phyloP scores from a whole-genome alignment of 1,140 invertebrate genomes.

The Micrasema longulum region DNA sequence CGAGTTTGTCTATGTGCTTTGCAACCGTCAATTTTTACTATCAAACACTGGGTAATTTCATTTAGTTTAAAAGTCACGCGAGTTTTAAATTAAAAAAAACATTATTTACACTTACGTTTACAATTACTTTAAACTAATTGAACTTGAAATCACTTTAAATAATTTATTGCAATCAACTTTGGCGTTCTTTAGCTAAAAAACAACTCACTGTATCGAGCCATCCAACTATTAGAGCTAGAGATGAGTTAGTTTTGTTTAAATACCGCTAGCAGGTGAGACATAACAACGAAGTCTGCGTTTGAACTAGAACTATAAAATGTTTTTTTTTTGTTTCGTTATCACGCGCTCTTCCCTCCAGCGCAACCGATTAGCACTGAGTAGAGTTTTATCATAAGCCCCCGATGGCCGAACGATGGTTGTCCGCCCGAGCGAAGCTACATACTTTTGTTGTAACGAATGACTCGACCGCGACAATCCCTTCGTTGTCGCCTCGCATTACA shows the following conservation, averaged over 20 bases:
- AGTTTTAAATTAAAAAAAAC: too few species aligned
- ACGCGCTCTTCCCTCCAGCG: constrained; percentile 40
- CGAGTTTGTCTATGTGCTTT: too few species aligned
- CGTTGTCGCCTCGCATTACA: constrained; percentile 35
- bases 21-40: too few species aligned
- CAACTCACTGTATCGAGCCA: constrained; percentile 23
- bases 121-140: too few species aligned
- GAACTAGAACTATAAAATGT: constrained; percentile 40
- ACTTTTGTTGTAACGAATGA: constrained; percentile 6
- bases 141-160: constrained; percentile 9
- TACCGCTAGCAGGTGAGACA: constrained; percentile 39
- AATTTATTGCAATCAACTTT: constrained; percentile 37
- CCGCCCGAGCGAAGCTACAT: constrained; percentile 25
- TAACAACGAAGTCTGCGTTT: constrained; percentile 43
- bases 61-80: too few species aligned
- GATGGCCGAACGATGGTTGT: constrained; percentile 7
- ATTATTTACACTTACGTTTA: too few species aligned
- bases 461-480: constrained; percentile 30
- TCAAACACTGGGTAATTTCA: too few species aligned
- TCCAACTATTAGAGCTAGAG: constrained; percentile 32
- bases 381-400: constrained; percentile 2
- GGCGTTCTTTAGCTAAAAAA: constrained; percentile 28
- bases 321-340: constrained; percentile 39
- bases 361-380: constrained; percentile 13
- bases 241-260: constrained; percentile 8